Evolutionary conservation across 2,797 vertebrate species (phyloP).

Genomic region (Anguilla megastoma): DNA sequence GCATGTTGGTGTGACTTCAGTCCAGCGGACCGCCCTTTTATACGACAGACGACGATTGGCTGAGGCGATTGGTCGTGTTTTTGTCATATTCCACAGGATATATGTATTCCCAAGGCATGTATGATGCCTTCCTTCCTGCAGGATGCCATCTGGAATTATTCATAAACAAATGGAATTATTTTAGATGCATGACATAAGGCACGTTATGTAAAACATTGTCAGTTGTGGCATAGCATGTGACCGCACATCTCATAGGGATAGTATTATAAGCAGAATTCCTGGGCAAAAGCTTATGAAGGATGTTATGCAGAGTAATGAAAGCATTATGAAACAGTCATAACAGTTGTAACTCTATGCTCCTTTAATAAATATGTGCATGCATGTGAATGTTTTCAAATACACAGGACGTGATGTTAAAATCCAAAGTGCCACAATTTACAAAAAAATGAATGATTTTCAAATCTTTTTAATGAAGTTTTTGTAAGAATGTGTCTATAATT

Average conservation of each 20-base stretch:
- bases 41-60: neutral
- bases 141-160: neutral
- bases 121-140: neutral
- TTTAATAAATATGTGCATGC: neutral
- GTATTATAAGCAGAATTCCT: neutral
- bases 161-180: neutral
- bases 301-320: neutral
- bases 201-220: neutral
- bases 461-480: too few relatives aligned
- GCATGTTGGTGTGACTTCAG: neutral
- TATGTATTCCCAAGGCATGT: neutral
- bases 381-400: neutral
- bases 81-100: neutral
- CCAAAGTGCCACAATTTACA: neutral
- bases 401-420: too few relatives aligned
- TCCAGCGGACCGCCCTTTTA: neutral
- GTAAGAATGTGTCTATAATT: neutral
- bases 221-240: neutral
- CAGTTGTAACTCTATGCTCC: neutral
- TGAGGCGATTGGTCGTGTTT: neutral
- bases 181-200: neutral
- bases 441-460: neutral
- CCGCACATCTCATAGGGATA: neutral
- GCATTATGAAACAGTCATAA: neutral
- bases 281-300: neutral